Base-by-base conservation (phyloP, 2,113 vertebrate species). In the Oophaga pumilio region DNA sequence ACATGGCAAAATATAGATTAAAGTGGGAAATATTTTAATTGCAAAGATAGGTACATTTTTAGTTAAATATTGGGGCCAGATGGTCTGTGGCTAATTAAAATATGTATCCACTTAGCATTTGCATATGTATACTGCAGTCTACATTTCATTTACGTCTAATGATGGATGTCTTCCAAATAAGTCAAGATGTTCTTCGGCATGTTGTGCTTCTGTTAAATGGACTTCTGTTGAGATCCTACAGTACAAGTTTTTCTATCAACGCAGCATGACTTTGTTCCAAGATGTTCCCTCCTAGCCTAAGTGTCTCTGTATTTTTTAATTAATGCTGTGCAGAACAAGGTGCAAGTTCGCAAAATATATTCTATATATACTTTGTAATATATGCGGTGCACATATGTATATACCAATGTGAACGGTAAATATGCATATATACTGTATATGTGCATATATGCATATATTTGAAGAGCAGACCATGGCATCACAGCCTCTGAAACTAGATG, bases 91-190 rank as follows among this genome's bases (percentile, higher is more conserved):
- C 79, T 87, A 87, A 87, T 87, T 87, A 82, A 87, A 87, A 82
- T 82, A 87, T 87, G 79, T 82, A 82, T 82, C 86, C 86, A 87
- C 79, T 82, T 87, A 87, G 77, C 85, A 87, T 81, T 80, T 87
- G 85, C 85, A 87, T 87, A 73, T 87, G 85, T 87, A 87, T 87
- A 79, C 59, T 82, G 79, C 79, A 76, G 33, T 76, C 86, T 82
- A 73, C 79, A 87, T 87, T 87, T 74, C 78, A 87, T 87, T 82
- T 82, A 82, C 74, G 57, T 82, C 80, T 87, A 87, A 87, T 87
- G 86, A 87, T 87, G 86, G 86, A 87, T 87, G 79, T 59, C 53
- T 87, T 87, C 86, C 86, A 87, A 87, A 87, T 82, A 87, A 87
- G 86, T 60, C 86, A 87, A 87, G 86, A 87, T 87, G 85, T 87